Evolutionary conservation across 2,888 invertebrate genomes (phyloP).

Genomic region (Ophraella communa): DNA sequence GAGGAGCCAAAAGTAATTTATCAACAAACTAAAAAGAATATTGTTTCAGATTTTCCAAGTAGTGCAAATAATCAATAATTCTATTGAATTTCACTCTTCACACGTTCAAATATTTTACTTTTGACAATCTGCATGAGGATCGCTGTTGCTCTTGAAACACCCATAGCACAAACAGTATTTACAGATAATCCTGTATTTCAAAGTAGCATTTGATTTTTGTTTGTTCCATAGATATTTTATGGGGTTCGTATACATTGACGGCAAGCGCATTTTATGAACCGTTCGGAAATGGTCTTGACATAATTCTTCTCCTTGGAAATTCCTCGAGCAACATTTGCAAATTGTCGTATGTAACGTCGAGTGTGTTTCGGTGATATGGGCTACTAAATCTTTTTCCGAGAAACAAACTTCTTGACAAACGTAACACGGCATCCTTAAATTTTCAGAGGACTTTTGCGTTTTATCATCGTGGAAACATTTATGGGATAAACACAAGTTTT

Average conservation of each 20-base stretch:
- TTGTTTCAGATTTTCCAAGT: no score
- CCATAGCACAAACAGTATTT: conserved; percentile 2
- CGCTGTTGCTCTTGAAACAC: neutral
- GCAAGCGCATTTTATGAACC: neutral
- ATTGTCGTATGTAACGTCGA: neutral
- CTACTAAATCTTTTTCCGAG: conserved; percentile 16
- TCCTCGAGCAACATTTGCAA: conserved; percentile 32
- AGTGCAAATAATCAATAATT: no score
- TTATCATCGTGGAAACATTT: conserved; percentile 29
- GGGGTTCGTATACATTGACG: neutral
- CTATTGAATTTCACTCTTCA: neutral
- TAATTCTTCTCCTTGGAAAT: conserved; percentile 7
- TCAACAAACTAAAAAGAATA: no score
- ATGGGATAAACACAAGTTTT: conserved; percentile 25
- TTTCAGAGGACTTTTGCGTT: conserved; percentile 20
- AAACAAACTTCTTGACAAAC: conserved; percentile 34
- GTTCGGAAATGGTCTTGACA: conserved; percentile 19
- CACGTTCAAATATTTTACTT: neutral
- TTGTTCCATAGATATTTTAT: neutral
- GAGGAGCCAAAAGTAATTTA: no score
- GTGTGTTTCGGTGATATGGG: conserved; percentile 31
- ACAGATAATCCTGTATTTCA: neutral
- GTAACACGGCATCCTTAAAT: conserved; percentile 24
- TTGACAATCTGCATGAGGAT: neutral
- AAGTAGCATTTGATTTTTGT: neutral